Base-by-base conservation (phyloP, 92 coral and sea anemone genomes). In the Epizoanthus illoricatus region DNA sequence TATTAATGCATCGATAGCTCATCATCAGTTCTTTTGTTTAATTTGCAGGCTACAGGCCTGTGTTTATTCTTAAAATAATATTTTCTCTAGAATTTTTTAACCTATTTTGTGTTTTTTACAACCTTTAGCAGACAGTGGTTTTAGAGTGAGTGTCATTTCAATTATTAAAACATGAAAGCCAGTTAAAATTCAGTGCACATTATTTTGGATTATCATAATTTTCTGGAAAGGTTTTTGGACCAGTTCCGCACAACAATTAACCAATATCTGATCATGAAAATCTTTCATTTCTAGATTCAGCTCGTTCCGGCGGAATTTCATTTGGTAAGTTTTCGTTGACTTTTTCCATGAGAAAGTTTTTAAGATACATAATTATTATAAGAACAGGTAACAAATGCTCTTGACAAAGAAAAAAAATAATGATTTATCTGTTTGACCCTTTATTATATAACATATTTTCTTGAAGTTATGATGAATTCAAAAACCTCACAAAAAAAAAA, bases 251-350 rank as follows among this genome's bases (percentile, higher is more conserved):
- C 68, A 63, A 63, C 23, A 65, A 65, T 65, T 65, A 65, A 65
- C 70, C 70, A 65, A 65, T 65, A 65, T 65, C 70, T 65, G 70
- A 65, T 65, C 70, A 65, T 65, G 70, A 65, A 65, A 65, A 65
- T 65, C 70, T 65, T 65, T 65, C 70, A 65, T 65, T 65, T 65
- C 70, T 65, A 65, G 70, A 65, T 65, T 65, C 70, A 65, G 70
- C 70, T 65, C 70, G 70, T 65, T 65, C 70, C 70, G 70, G 70
- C 70, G 70, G 70, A 65, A 65, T 65, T 65, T 65, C 70, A 65
- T 65, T 65, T 65, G 70, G 70, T 65, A 65, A 65, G 70, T 67
- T 67, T 67, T 67, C 71, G 21, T 67, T 23, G 43, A 67, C 43
- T 24, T 28, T 23, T 67, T 67, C 43, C 71, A 23, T 23, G 43